phyloP scores from a whole-genome alignment of 2,888 invertebrate genomes.

The Bellardia bayeri region DNA sequence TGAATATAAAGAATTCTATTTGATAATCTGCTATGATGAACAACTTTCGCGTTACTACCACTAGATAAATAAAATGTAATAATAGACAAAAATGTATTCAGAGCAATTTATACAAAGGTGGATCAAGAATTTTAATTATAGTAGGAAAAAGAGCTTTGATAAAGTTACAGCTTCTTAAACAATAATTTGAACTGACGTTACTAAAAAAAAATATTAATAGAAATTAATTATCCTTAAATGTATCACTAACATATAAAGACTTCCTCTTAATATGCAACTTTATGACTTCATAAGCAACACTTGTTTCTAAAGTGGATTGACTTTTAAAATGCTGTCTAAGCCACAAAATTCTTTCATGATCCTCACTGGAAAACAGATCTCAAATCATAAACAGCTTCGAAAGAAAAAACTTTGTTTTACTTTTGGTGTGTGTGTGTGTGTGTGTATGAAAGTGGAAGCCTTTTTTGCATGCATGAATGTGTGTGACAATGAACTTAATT shows the following conservation, averaged over 20 bases:
- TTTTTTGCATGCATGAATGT: neutral
- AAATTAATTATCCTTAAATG: no score
- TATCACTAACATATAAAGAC: neutral
- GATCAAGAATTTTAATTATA: no score
- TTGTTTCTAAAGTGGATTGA: neutral
- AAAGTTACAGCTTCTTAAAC: no score
- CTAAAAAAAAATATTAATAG: no score
- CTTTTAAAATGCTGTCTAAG: conserved; percentile 9
- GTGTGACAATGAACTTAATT: conserved; percentile 60
- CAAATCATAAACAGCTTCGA: neutral
- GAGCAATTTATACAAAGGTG: no score
- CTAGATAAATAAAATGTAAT: no score
- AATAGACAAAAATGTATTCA: no score
- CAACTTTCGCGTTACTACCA: no score
- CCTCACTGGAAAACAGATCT: neutral
- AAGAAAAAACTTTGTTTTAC: neutral
- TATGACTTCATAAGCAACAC: neutral
- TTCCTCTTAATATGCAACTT: neutral
- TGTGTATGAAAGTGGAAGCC: neutral
- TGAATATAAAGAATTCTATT: no score
- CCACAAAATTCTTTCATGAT: neutral
- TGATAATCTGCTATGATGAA: no score
- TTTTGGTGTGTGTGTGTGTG: conserved; percentile 4
- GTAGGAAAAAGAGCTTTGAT: no score
- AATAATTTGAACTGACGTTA: no score